A percentile compares a stretch with the other conserved stretches of the same genome.
These are phyloP conservation scores for Melanotaenia parkinsoni DNA, from an alignment of 2,797 vertebrate genomes.

Conservation along the genomic window DNA sequence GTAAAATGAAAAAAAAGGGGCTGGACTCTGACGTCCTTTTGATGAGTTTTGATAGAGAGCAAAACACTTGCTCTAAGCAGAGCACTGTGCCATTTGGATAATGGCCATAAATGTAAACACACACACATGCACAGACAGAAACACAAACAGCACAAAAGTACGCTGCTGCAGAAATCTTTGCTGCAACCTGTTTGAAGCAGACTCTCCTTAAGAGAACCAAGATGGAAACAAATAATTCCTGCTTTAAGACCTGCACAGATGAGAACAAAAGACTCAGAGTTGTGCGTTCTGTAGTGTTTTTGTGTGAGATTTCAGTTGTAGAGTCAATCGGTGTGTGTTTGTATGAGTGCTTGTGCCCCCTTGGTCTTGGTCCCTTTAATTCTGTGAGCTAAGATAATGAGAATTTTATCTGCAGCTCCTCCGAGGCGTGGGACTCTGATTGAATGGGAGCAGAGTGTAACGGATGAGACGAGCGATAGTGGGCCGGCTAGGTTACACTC, in stretches of 20 bases:
- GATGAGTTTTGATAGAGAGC: constrained; percentile 38
- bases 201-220: constrained; percentile 52
- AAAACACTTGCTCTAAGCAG: constrained; percentile 56
- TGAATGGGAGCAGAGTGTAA: constrained; percentile 84
- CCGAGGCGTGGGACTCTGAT: constrained; percentile 77
- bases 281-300: constrained; percentile 47
- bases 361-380: constrained; percentile 77
- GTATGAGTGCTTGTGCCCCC: constrained; percentile 33
- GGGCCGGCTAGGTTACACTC: constrained; percentile 65
- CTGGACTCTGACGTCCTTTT: constrained; percentile 39
- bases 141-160: constrained; percentile 50
- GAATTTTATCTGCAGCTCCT: constrained; percentile 82
- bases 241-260: constrained; percentile 49
- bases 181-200: constrained; percentile 56
- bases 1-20: constrained; percentile 7
- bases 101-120: constrained; percentile 41
- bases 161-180: constrained; percentile 48
- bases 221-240: constrained; percentile 57
- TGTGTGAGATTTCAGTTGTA: constrained; percentile 36
- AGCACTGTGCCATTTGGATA: constrained; percentile 60
- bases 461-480: constrained; percentile 80
- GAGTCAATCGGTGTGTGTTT: constrained; percentile 12
- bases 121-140: constrained; percentile 16
- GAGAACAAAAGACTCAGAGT: constrained; percentile 58
- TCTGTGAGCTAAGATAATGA: constrained; percentile 83